Percentiles rank a stretch among this genome's conserved stretches.
These are phyloP conservation scores for Orthochromis indermauri DNA, from an alignment of 2,113 vertebrate species.

Conservation along the genomic window DNA sequence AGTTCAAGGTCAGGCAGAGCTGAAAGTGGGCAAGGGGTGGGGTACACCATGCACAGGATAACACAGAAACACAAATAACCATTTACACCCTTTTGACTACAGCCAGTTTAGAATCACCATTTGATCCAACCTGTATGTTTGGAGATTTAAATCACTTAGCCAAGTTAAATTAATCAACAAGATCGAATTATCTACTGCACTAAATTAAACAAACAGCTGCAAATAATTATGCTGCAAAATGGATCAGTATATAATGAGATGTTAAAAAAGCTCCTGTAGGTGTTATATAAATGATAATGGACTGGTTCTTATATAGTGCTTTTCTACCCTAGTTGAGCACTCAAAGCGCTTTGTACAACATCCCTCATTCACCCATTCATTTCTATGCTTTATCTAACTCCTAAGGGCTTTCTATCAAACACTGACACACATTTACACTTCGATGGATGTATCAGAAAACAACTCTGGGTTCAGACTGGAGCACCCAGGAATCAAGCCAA, in stretches of 20 bases:
- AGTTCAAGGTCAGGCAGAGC: neutral
- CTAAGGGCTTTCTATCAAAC: neutral
- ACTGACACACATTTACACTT: neutral
- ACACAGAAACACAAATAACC: neutral
- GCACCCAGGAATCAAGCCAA: neutral
- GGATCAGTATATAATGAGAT: neutral
- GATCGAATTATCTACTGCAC: neutral
- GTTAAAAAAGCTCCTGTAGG: neutral
- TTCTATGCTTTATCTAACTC: neutral
- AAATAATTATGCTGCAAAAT: neutral
- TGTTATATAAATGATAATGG: neutral
- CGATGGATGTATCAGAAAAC: neutral
- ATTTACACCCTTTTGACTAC: neutral
- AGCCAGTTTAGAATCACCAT: neutral
- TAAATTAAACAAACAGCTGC: neutral
- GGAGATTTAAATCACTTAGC: neutral
- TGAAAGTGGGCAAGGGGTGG: neutral
- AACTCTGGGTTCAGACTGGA: neutral
- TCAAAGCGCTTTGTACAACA: neutral
- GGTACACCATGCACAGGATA: neutral
- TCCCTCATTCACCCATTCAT: neutral
- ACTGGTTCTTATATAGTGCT: neutral
- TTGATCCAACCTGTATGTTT: neutral
- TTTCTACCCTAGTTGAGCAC: neutral
- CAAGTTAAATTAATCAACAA: neutral